phyloP scores from a whole-genome alignment of 2,888 invertebrate species.

The Noctua fimbriata region DNA sequence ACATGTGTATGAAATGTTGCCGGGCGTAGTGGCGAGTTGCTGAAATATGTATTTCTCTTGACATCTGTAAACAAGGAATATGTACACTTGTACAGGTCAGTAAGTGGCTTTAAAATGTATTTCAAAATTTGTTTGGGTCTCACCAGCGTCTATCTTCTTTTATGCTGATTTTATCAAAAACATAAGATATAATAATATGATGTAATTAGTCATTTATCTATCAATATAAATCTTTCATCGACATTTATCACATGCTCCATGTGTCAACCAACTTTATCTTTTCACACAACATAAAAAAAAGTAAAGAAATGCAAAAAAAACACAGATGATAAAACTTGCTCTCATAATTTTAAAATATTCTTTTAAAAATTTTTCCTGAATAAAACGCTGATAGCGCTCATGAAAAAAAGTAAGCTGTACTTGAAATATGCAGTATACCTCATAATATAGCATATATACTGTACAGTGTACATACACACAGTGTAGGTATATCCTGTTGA shows the following conservation, averaged over 20 bases:
- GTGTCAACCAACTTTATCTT: not conserved
- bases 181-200: not conserved
- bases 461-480: too few species aligned
- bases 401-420: constrained; percentile 45
- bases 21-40: constrained; percentile 24
- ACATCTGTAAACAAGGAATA: constrained; percentile 42
- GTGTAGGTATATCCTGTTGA: constrained; percentile 63
- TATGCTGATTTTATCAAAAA: not conserved
- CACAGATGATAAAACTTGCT: constrained; percentile 15
- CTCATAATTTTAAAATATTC: constrained; percentile 50
- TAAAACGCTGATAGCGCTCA: constrained; percentile 39
- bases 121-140: constrained; percentile 26
- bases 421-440: constrained; percentile 21
- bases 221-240: not conserved
- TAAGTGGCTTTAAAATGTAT: constrained; percentile 43
- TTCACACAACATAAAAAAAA: not conserved
- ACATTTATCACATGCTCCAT: not conserved
- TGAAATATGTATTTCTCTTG: constrained; percentile 57
- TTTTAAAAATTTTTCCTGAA: constrained; percentile 39
- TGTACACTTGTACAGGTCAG: constrained; percentile 16
- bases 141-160: not conserved
- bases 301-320: constrained; percentile 11
- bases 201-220: not conserved
- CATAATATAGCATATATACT: not conserved
- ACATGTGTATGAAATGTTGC: constrained; percentile 44